A percentile compares a stretch with the other conserved stretches of the same genome.
Conservation (phyloP, 2,113 vertebrate species). For the Crypturellus undulatus region DNA sequence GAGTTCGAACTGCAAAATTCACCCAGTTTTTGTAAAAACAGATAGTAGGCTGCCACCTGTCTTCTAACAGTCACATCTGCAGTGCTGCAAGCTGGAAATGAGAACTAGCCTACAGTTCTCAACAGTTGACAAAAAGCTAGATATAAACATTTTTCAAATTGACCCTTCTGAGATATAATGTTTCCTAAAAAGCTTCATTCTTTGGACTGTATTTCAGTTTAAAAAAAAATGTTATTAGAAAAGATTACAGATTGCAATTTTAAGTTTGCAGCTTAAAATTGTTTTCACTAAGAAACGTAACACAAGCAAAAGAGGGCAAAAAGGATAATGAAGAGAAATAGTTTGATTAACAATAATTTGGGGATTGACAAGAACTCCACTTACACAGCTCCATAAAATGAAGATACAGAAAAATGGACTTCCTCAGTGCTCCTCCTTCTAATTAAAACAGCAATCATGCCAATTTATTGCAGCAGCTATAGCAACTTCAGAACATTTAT, state of each 20-base stretch:
- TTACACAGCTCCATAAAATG: slow-evolving; percentile 11
- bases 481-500: slow-evolving; percentile 52
- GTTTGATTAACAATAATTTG: not conserved
- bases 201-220: not conserved
- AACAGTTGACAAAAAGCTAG: not conserved
- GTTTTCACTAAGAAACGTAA: not conserved
- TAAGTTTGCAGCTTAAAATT: not conserved
- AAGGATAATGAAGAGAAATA: not conserved
- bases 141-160: no score
- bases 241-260: not conserved
- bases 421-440: slow-evolving; percentile 12
- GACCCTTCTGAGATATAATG: not conserved
- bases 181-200: not conserved
- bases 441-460: slow-evolving; percentile 4
- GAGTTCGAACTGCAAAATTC: not conserved
- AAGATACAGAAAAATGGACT: slow-evolving; percentile 37
- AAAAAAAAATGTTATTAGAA: not conserved
- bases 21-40: not conserved
- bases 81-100: slow-evolving; percentile 7
- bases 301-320: not conserved
- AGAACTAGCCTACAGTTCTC: not conserved
- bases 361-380: not conserved
- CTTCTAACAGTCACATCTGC: slow-evolving; percentile 21
- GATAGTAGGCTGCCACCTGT: slow-evolving; percentile 54
- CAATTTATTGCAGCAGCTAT: slow-evolving; percentile 34